A percentile compares a stretch with the other conserved stretches of the same genome.
phyloP scores from a whole-genome alignment of 2,797 vertebrate species.

The Leucoraja ocellata region DNA sequence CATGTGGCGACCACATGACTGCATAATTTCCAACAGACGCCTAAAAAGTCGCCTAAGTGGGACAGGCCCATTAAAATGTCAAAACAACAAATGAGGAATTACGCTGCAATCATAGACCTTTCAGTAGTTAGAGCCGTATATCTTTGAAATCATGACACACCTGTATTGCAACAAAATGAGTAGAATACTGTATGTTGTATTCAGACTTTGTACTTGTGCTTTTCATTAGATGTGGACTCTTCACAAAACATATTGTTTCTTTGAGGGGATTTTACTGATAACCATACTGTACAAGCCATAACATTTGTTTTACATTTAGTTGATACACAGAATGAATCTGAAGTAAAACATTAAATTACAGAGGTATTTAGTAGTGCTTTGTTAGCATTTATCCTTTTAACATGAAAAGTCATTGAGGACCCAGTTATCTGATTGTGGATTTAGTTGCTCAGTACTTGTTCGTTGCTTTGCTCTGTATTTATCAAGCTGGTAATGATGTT shows the following conservation, averaged over 20 bases:
- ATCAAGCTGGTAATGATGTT: background rate
- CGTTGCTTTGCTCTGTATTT: background rate
- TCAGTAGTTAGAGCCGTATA: background rate
- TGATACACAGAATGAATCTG: background rate
- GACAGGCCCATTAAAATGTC: background rate
- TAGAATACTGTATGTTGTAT: background rate
- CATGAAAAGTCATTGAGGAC: background rate
- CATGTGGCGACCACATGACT: no score
- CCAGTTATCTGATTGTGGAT: background rate
- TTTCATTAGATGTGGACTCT: background rate
- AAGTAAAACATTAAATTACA: background rate
- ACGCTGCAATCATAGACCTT: background rate
- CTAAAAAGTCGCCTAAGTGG: no score
- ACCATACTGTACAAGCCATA: background rate
- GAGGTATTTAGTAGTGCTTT: background rate
- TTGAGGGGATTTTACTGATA: background rate
- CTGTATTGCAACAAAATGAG: background rate
- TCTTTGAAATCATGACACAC: background rate
- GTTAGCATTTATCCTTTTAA: background rate
- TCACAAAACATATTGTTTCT: background rate
- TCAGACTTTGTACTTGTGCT: background rate
- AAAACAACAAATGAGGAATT: constrained; percentile 20
- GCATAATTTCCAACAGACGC: no score
- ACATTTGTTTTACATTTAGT: background rate
- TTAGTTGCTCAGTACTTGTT: background rate